A percentile compares a stretch with the other conserved stretches of the same genome.
Evolutionary conservation across 2,113 vertebrate species (phyloP).

Genomic region (Chaetura pelagica): DNA sequence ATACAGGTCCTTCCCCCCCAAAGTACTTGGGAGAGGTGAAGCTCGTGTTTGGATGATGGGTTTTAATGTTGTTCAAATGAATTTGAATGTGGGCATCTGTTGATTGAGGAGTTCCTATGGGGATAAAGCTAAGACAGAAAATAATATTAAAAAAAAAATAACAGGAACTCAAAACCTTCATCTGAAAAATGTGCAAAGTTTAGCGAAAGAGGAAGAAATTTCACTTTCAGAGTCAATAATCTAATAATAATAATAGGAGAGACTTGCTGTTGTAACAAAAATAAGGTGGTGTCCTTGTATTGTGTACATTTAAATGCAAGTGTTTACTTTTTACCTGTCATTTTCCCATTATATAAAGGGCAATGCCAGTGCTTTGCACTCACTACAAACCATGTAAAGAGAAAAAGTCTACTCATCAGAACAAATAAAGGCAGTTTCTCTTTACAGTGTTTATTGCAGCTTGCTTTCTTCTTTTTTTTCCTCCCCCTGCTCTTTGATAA

Average conservation of each 20-base stretch:
- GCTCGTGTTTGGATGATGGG: not conserved
- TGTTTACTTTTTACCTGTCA: slow-evolving; percentile 36
- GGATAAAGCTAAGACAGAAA: not conserved
- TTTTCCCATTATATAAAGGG: not conserved
- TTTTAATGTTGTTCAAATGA: not conserved
- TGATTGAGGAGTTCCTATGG: not conserved
- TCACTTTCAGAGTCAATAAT: not conserved
- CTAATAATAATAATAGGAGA: not conserved
- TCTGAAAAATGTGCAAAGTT: not conserved
- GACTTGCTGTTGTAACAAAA: not conserved
- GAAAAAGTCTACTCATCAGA: not conserved
- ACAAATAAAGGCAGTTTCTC: slow-evolving; percentile 29
- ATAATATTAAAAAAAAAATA: not conserved
- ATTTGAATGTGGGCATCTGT: not conserved
- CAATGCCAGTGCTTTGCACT: slow-evolving; percentile 20
- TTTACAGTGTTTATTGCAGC: not conserved
- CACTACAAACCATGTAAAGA: not conserved
- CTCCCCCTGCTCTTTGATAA: slow-evolving; percentile 2
- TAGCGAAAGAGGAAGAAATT: not conserved
- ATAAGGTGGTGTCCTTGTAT: not conserved
- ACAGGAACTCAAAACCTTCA: accelerated
- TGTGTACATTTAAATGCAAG: not conserved
- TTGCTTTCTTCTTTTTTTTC: not conserved
- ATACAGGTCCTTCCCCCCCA: not conserved
- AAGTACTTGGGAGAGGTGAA: not conserved